Evolutionary conservation across 1,140 invertebrate genomes (phyloP).

Genomic region (Whitmania pigra): DNA sequence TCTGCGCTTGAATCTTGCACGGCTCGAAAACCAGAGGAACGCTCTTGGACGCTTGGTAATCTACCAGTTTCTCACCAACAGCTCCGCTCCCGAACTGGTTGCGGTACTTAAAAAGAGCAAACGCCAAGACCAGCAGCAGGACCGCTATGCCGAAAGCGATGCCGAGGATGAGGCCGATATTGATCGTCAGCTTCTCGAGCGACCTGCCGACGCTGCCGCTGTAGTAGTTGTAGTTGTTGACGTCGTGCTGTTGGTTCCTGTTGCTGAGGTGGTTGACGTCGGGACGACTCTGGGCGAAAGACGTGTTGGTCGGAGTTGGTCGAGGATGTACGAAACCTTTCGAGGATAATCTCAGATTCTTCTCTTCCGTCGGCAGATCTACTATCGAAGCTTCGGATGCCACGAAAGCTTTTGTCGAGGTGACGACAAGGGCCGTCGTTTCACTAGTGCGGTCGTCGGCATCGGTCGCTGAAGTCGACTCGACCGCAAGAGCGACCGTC

Average conservation of each 20-base stretch:
- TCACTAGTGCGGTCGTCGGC: no score
- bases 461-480: no score
- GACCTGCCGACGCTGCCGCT: not conserved
- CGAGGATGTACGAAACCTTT: no score
- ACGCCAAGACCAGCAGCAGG: conserved; percentile 56
- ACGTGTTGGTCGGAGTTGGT: no score
- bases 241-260: not conserved
- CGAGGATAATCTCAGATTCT: no score
- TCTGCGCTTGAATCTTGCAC: conserved; percentile 11
- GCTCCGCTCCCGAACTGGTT: conserved; percentile 43
- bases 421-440: no score
- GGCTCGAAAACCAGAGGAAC: not conserved
- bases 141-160: conserved; percentile 21
- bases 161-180: conserved; percentile 24
- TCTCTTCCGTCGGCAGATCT: no score
- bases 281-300: not conserved
- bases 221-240: conserved; percentile 8
- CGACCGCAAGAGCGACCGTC: no score
- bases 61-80: conserved; percentile 31
- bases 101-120: conserved; percentile 72
- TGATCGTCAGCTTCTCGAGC: conserved; percentile 20
- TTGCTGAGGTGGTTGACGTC: not conserved
- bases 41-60: conserved; percentile 5
- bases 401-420: no score
- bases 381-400: no score